Evolutionary conservation across 2,888 invertebrate genomes (phyloP), one percentile per base, ranked within the genome.

Genomic region (Vannuccia rotundouncinata): DNA sequence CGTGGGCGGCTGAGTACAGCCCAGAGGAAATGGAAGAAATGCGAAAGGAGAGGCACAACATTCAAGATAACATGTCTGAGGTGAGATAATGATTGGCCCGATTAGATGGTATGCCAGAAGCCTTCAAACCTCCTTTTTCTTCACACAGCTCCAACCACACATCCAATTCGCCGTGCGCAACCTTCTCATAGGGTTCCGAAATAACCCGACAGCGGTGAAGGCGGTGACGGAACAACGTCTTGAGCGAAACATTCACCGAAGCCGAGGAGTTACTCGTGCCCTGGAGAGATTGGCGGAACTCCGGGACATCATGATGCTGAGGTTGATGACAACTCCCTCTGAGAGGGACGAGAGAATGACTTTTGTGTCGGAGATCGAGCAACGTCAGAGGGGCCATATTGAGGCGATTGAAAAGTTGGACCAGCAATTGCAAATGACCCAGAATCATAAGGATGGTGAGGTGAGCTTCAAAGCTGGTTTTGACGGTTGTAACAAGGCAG

Each of bases 401-500:
- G 84, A 83, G 5, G 82, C 86, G n/a, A 88, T 88, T 81, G 84
- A 85, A 1, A 87, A 86, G 79, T 82, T 87, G 27, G 87, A 87
- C 77, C 82, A 82, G n/a, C 87, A 87, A 82, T 83, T 88, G 27
- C 83, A 85, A 74, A 84, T 83, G 59, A 86, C 86, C 10, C 82
- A 84, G 79, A 85, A 85, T 76, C 87, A 87, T 80, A 87, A 86
- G 82, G 86, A 88, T 79, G 84, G 85, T 77, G 87, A 87, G 84
- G 87, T 87, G 83, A 66, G 81, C n/a, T 2, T 5, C n/a, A n/a
- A n/a, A n/a, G n/a, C n/a, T n/a, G n/a, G n/a, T n/a, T n/a, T n/a
- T n/a, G n/a, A n/a, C n/a, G n/a, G n/a, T n/a, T n/a, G n/a, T n/a
- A n/a, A n/a, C n/a, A n/a, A n/a, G n/a, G n/a, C n/a, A n/a, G n/a